These are phyloP conservation scores for Palythoa grandis DNA, from an alignment of 92 coral and sea anemone genomes.

Conservation along the genomic window DNA sequence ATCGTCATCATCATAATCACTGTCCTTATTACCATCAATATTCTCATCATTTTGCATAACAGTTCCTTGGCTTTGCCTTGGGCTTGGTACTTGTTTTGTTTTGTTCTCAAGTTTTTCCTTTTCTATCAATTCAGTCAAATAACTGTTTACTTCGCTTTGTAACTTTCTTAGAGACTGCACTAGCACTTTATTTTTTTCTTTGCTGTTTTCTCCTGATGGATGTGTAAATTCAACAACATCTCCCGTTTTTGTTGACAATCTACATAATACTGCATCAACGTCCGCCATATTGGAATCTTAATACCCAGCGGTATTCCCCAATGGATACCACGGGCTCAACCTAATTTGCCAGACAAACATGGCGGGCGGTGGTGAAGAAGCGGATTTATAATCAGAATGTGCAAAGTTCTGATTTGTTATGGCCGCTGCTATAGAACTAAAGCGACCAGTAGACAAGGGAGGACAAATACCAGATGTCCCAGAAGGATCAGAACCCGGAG, in stretches of 20 bases:
- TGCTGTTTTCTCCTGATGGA: conserved; percentile 20
- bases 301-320: conserved; percentile 17
- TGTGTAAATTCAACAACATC: conserved; percentile 28
- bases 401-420: conserved; percentile 4
- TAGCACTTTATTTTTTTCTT: neutral
- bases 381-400: conserved; percentile 18
- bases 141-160: conserved; percentile 18
- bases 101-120: neutral
- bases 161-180: conserved; percentile 25
- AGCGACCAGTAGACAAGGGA: conserved; percentile 33
- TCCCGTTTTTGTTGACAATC: conserved; percentile 16
- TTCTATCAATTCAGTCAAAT: conserved; percentile 23
- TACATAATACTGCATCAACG: neutral
- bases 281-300: conserved; percentile 12
- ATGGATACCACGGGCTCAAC: conserved; percentile 31
- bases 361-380: conserved; percentile 35
- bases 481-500: conserved; percentile 45
- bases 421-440: conserved; percentile 39
- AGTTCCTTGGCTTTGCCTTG: neutral
- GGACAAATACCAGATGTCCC: conserved; percentile 49
- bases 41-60: neutral
- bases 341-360: conserved; percentile 19
- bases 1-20: conserved; percentile 4
- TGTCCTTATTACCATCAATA: neutral
- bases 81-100: neutral